These are phyloP conservation scores for Linnaemya tessellans DNA, from an alignment of 2,888 invertebrate species.

Conservation along the genomic window DNA sequence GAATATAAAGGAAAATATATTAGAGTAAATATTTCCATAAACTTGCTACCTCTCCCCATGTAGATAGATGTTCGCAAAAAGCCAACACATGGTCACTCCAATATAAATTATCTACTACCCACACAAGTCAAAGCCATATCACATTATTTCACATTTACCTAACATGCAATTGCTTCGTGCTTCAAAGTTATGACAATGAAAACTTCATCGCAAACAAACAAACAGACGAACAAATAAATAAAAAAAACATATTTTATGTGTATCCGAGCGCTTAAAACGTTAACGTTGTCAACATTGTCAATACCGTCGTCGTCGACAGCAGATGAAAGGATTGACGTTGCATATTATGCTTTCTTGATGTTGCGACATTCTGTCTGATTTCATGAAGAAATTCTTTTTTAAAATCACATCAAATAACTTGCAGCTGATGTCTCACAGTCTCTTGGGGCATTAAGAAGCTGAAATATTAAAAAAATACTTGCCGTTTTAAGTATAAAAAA, in stretches of 20 bases:
- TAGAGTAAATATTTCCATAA: too few relatives aligned
- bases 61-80: too few relatives aligned
- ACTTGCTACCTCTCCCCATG: too few relatives aligned
- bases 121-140: constrained; percentile 7
- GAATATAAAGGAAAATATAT: too few relatives aligned
- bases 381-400: constrained; percentile 48
- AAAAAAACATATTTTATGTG: too few relatives aligned
- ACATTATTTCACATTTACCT: constrained; percentile 24
- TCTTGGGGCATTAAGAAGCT: constrained; percentile 44
- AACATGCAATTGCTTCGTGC: not conserved
- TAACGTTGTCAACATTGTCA: constrained; percentile 3
- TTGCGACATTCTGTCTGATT: constrained; percentile 63
- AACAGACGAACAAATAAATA: not conserved
- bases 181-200: constrained; percentile 24
- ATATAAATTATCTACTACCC: not conserved
- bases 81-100: not conserved
- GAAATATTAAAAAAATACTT: constrained; percentile 44
- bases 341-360: constrained; percentile 61
- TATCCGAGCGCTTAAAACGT: not conserved
- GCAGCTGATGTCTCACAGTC: constrained; percentile 54
- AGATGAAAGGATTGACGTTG: constrained; percentile 45
- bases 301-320: not conserved
- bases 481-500: not conserved
- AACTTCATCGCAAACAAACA: constrained; percentile 9
- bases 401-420: constrained; percentile 53